Base-by-base conservation (phyloP, 1,140 invertebrate genomes). In the Magallana angulata region DNA sequence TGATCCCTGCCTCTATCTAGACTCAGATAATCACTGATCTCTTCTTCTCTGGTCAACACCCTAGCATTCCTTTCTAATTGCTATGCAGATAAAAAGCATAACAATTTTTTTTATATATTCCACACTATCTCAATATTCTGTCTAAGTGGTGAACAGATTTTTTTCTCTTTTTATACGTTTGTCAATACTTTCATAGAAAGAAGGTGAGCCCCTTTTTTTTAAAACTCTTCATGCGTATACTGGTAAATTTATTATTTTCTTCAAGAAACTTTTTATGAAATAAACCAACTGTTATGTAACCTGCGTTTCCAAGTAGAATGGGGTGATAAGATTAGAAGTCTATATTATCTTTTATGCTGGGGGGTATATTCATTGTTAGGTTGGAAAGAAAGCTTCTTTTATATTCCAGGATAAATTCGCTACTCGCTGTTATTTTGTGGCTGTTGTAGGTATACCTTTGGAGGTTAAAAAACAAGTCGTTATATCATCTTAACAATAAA, bases 291-390 rank as follows among this genome's bases (percentile, higher is more conserved):
- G 36, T 48, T 48, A 48, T 48, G 36, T 48, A 48, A 24, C 68
- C 36, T 12, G 68, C 24, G 68, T 76, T 30, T 30, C 36, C 11
- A 30, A 76, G 24, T 76, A 30, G 36, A 76, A 76, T 76, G 68
- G 68, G 60, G 68, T 76, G 68, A 76, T 76, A 76, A 76, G 68
- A 76, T 76, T 76, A 76, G 64, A 30, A 30, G 18, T 76, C 24
- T 12, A 76, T 76, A 76, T 76, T 76, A 76, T 76, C 68, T 76
- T 30, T 36, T 36, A 36, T 48, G 5, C 36, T 48, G 36, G 36
- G 36, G 36, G 68, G 68, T 8, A 11, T 76, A 76, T 76, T 76
- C 68, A 76, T 76, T 76, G 68, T 82, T 48, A 16, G 24, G 48
- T 59, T 60, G 58, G 30, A 24, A 84, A 57, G 30, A 59, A 59